Base-by-base conservation (phyloP, 2,797 vertebrate genomes). In the Etheostoma perlongum region DNA sequence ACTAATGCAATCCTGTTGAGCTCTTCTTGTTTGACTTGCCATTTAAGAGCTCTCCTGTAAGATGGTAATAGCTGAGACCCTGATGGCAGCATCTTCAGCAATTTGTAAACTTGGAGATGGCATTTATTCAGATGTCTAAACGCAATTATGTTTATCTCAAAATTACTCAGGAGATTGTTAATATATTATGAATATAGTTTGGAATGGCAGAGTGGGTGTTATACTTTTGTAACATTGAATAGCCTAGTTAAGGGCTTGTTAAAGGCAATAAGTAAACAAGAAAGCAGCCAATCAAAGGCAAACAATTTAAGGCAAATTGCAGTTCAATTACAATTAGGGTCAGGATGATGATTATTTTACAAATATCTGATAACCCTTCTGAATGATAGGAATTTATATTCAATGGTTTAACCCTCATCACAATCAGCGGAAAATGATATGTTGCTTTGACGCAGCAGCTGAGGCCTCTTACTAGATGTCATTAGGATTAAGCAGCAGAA, bases 401-500 rank as follows among this genome's bases (percentile, higher is more conserved):
- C 77, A 60, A 82, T 40, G n/a, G 13, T 74, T 80, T 70, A 74
- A 16, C 49, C 63, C 40, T 68, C 12, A 30, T 81, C 67, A 65
- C 77, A 85, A 47, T 78, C 69, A 83, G 36, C 2, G 3, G 53
- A 67, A 78, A 79, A 46, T 58, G 70, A 72, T 77, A 63, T 76
- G 74, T 81, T 81, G 73, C 57, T 88, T 77, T 78, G 74, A 86
- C 72, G 84, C 49, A n/a, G 21, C 77, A 36, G 76, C 61, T 69
- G 73, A 84, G 80, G 79, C 51, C 65, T 75, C 52, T 83, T 83
- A 93, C 76, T 66, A 85, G 80, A 86, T 88, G 77, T 81, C 40
- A 67, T 64, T 67, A 54, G 75, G 84, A 88, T 93, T 89, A 90
- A 54, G 62, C 46, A 47, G 52, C 25, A 74, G 78, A 78, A 82